phyloP scores from a whole-genome alignment of 2,888 invertebrate genomes.

The Tiliacea aurago region DNA sequence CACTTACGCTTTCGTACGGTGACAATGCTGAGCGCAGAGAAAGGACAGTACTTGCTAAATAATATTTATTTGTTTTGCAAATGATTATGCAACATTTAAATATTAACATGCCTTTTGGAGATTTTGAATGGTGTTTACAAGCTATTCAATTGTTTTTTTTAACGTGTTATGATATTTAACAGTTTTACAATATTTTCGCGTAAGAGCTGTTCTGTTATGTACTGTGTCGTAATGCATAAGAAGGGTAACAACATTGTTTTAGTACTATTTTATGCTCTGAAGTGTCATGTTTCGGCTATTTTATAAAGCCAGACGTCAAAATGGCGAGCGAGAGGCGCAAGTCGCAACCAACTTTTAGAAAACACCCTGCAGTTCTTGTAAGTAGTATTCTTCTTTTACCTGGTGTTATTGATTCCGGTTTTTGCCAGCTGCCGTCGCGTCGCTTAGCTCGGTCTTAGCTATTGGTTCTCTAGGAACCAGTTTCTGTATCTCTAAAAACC shows the following conservation, averaged over 20 bases:
- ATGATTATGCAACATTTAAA: slow-evolving; percentile 33
- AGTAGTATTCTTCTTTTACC: neutral
- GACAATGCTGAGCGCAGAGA: slow-evolving; percentile 69
- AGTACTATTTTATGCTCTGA: neutral
- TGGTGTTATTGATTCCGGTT: neutral
- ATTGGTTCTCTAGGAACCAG: no score
- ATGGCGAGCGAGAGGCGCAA: neutral
- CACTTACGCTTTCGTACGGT: slow-evolving; percentile 69
- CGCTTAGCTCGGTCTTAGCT: neutral
- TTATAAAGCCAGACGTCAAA: neutral
- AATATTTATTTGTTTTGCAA: slow-evolving; percentile 51
- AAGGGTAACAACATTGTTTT: neutral
- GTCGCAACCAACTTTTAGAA: neutral
- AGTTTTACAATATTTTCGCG: neutral
- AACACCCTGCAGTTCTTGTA: neutral
- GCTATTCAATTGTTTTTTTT: neutral
- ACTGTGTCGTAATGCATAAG: neutral
- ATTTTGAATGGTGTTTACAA: slow-evolving; percentile 33
- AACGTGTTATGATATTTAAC: neutral
- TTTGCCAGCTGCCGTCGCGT: neutral
- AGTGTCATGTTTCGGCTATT: neutral
- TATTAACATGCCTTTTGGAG: slow-evolving; percentile 24
- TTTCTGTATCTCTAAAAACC: no score
- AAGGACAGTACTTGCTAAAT: slow-evolving; percentile 67
- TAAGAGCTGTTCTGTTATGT: slow-evolving; percentile 4